A percentile compares a stretch with the other conserved stretches of the same genome.
These are phyloP conservation scores for Lypha dubia DNA, from an alignment of 2,888 invertebrate genomes.

Conservation along the genomic window DNA sequence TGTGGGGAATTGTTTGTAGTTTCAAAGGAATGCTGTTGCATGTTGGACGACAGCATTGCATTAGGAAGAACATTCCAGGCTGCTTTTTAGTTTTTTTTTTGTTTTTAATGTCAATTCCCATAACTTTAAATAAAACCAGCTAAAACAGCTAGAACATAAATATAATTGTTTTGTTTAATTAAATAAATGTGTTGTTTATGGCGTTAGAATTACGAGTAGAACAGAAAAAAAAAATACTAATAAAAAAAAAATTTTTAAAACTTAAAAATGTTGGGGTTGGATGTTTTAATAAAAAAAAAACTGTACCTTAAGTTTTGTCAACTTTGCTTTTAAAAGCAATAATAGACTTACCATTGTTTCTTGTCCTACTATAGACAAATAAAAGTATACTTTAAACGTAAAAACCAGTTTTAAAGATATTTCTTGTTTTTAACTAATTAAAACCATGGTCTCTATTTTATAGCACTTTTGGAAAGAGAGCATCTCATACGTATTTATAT, in stretches of 20 bases:
- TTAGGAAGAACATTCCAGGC: conserved; percentile 48
- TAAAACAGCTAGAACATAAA: too few relatives aligned
- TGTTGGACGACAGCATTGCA: conserved; percentile 60
- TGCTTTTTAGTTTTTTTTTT: neutral
- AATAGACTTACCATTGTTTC: too few relatives aligned
- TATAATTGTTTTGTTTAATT: conserved; percentile 67
- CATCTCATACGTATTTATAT: too few relatives aligned
- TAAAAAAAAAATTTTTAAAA: neutral
- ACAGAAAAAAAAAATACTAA: too few relatives aligned
- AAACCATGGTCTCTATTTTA: too few relatives aligned
- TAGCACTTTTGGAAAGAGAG: too few relatives aligned
- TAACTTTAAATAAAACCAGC: neutral
- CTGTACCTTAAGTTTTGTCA: neutral
- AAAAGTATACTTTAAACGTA: too few relatives aligned
- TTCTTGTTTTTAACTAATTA: too few relatives aligned
- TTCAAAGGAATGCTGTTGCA: conserved; percentile 63
- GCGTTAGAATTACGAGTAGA: neutral
- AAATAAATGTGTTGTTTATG: conserved; percentile 61
- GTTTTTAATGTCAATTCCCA: conserved; percentile 57
- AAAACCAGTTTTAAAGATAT: too few relatives aligned
- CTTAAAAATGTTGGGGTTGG: neutral
- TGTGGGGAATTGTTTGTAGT: conserved; percentile 26
- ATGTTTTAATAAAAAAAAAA: neutral
- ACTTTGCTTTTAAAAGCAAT: too few relatives aligned
- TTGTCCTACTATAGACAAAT: too few relatives aligned